A percentile compares a stretch with the other conserved stretches of the same genome.
phyloP scores from a whole-genome alignment of 1,140 invertebrate species.

The Bombus picipes region DNA sequence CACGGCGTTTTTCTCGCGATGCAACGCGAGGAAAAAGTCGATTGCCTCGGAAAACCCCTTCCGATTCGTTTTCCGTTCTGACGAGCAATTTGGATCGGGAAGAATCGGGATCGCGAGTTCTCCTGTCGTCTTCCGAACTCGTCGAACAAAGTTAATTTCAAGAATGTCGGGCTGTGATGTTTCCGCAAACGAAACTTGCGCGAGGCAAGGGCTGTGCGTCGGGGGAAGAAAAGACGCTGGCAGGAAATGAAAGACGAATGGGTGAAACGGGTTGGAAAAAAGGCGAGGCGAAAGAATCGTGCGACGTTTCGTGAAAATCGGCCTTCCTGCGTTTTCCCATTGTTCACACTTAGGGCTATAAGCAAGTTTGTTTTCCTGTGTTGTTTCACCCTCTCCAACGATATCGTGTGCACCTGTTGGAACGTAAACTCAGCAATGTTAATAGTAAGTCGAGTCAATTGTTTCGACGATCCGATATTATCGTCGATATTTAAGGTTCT shows the following conservation, averaged over 20 bases:
- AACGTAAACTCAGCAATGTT: too few species aligned
- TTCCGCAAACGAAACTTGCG: constrained; percentile 28
- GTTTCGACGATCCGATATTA: too few species aligned
- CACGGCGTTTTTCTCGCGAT: not conserved
- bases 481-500: too few species aligned
- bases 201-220: not conserved
- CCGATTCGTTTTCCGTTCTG: not conserved
- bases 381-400: too few species aligned
- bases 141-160: constrained; percentile 48
- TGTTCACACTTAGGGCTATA: not conserved
- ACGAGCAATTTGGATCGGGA: not conserved
- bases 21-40: too few species aligned
- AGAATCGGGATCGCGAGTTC: not conserved
- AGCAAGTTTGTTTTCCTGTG: too few species aligned
- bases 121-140: not conserved
- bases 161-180: not conserved
- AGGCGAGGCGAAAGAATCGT: not conserved
- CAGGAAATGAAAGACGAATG: constrained; percentile 41
- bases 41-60: not conserved
- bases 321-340: not conserved
- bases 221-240: constrained; percentile 10
- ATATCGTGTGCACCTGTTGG: too few species aligned
- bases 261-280: constrained; percentile 10
- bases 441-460: too few species aligned
- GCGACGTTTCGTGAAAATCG: constrained; percentile 20